Evolutionary conservation across 2,113 vertebrate species (phyloP).

Genomic region (Nothobranchius kuhntae): DNA sequence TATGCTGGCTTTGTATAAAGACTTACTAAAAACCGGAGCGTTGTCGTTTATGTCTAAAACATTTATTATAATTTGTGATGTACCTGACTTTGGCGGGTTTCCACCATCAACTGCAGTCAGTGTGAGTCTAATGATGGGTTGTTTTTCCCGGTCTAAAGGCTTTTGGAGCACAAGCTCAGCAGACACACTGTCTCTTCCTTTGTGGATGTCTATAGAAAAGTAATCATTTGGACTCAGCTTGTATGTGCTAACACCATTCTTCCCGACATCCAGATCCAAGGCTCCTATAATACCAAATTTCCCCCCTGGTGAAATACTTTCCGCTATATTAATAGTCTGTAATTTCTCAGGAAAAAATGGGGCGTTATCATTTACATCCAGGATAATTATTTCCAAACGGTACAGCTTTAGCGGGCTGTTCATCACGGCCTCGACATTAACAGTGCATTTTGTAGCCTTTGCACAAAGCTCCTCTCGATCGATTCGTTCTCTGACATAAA

Average conservation of each 20-base stretch:
- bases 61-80: slow-evolving; percentile 42
- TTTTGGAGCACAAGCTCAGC: slow-evolving; percentile 71
- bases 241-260: slow-evolving; percentile 61
- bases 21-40: slow-evolving; percentile 51
- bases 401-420: slow-evolving; percentile 69
- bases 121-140: slow-evolving; percentile 33
- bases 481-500: slow-evolving; percentile 66
- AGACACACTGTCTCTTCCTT: slow-evolving; percentile 60
- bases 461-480: slow-evolving; percentile 61
- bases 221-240: slow-evolving; percentile 63
- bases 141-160: slow-evolving; percentile 66
- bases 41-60: slow-evolving; percentile 70
- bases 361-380: slow-evolving; percentile 75
- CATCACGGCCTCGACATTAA: slow-evolving; percentile 63
- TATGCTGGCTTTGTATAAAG: slow-evolving; percentile 50
- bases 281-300: slow-evolving; percentile 57
- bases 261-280: slow-evolving; percentile 60
- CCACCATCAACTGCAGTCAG: slow-evolving; percentile 69
- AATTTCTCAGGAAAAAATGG: slow-evolving; percentile 55
- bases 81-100: slow-evolving; percentile 58
- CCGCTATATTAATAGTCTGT: slow-evolving; percentile 55
- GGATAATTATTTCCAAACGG: slow-evolving; percentile 60
- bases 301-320: slow-evolving; percentile 50
- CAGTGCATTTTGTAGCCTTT: slow-evolving; percentile 25
- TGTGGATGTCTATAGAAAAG: slow-evolving; percentile 64